Conservation (phyloP, 2,797 vertebrate species). For the Anas flavirostris region DNA sequence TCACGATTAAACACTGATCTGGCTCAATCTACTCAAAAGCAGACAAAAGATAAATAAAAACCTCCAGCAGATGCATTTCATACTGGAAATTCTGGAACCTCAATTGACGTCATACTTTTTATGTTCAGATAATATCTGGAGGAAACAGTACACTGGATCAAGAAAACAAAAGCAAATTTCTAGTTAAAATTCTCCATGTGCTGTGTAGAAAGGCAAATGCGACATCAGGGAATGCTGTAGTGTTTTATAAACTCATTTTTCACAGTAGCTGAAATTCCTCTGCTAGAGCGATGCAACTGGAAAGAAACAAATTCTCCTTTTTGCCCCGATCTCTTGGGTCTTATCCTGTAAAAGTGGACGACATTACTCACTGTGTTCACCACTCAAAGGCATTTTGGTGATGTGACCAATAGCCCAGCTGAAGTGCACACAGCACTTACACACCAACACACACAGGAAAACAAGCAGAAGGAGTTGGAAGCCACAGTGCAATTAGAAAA, state of each 20-base stretch:
- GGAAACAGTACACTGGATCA: slow-evolving; percentile 39
- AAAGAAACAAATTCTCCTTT: neutral
- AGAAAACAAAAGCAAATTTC: slow-evolving; percentile 55
- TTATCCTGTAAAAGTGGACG: neutral
- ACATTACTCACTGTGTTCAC: neutral
- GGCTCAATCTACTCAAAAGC: slow-evolving; percentile 58
- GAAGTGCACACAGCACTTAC: no score
- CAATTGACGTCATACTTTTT: slow-evolving; percentile 56
- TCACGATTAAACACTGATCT: slow-evolving; percentile 58
- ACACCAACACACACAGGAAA: no score
- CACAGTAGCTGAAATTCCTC: neutral
- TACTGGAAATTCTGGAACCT: slow-evolving; percentile 48
- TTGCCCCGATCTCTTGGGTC: neutral
- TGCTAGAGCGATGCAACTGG: neutral
- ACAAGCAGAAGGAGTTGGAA: no score
- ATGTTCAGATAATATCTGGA: slow-evolving; percentile 45
- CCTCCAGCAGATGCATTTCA: slow-evolving; percentile 55
- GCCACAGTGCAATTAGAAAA: no score
- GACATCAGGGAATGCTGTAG: neutral
- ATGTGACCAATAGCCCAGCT: no score
- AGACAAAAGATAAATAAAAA: slow-evolving; percentile 60
- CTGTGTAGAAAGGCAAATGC: neutral
- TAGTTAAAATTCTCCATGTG: slow-evolving; percentile 28
- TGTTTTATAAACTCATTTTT: neutral
- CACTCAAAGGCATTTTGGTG: neutral